phyloP scores from a whole-genome alignment of 2,113 vertebrate species.

The Cacatua alba region DNA sequence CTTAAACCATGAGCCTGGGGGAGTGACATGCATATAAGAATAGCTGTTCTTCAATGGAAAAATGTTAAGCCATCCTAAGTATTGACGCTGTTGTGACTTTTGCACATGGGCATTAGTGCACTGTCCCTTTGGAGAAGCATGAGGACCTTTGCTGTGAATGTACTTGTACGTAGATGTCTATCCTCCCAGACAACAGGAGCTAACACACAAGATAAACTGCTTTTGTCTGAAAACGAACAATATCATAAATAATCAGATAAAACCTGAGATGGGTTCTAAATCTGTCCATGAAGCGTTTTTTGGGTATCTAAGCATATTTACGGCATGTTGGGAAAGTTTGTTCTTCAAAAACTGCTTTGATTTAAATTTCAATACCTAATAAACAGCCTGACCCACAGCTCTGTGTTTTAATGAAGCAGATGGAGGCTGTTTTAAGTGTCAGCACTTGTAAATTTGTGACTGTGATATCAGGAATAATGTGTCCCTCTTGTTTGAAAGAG shows the following conservation, averaged over 20 bases:
- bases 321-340: background rate
- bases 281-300: background rate
- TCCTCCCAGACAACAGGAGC: background rate
- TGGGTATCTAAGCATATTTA: background rate
- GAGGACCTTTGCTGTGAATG: background rate
- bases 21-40: background rate
- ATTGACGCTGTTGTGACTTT: background rate
- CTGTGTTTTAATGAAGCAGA: conserved; percentile 32
- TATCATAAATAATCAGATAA: conserved; percentile 21
- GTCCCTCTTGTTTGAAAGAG: background rate
- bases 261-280: conserved; percentile 7
- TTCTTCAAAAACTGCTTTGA: conserved; percentile 22
- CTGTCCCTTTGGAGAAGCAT: background rate
- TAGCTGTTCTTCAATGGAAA: background rate
- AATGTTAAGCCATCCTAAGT: background rate
- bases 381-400: conserved; percentile 44
- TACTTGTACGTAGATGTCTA: background rate
- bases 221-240: conserved; percentile 5
- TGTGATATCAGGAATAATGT: background rate
- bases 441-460: conserved; percentile 25
- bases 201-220: background rate
- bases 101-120: background rate
- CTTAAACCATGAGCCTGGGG: background rate
- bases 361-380: conserved; percentile 58
- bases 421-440: background rate